These are phyloP conservation scores for Phoxinus phoxinus DNA, from an alignment of 2,113 vertebrate genomes.

Conservation along the genomic window DNA sequence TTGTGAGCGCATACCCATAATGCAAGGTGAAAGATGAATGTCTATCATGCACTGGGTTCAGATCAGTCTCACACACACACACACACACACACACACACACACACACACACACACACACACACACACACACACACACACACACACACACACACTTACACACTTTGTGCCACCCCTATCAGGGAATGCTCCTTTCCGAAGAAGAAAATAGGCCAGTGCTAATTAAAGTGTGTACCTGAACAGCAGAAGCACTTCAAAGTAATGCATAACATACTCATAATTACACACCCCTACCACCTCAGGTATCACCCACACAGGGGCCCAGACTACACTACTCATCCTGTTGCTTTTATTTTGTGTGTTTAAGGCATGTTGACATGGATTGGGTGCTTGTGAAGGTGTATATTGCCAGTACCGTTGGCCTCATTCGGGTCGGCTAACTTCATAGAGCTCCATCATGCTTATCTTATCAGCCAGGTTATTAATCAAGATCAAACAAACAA, in stretches of 20 bases:
- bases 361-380: conserved; percentile 69
- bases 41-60: conserved; percentile 44
- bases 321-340: background rate
- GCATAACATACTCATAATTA: conserved; percentile 77
- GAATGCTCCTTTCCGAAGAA: background rate
- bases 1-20: background rate
- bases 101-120: no score
- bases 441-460: conserved; percentile 68
- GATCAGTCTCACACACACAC: background rate
- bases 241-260: conserved; percentile 78
- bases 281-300: conserved; percentile 72
- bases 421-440: conserved; percentile 48
- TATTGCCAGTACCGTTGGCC: conserved; percentile 72
- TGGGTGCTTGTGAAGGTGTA: conserved; percentile 67
- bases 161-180: background rate
- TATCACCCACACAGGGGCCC: conserved; percentile 1
- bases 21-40: conserved; percentile 47
- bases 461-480: conserved; percentile 82
- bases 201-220: conserved; percentile 78
- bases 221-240: conserved; percentile 77
- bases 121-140: no score
- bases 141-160: no score
- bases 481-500: conserved; percentile 81
- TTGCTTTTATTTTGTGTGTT: conserved; percentile 38
- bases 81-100: no score